Conservation (phyloP, 2,888 invertebrate genomes). For the Odontomyia ornata region DNA sequence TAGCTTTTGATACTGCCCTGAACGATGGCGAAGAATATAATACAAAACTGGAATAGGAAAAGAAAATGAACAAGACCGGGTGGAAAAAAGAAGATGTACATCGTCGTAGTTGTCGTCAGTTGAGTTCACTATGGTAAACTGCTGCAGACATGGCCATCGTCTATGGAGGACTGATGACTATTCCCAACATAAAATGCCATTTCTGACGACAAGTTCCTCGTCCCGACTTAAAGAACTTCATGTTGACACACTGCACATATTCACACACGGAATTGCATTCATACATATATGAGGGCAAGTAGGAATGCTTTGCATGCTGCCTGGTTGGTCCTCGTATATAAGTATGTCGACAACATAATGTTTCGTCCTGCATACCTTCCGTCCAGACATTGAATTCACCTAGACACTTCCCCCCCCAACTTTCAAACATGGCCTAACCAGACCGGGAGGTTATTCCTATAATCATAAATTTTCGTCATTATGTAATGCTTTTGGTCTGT, state of each 20-base stretch:
- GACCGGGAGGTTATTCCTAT: conserved; percentile 39
- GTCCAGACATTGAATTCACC: conserved; percentile 21
- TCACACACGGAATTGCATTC: not conserved
- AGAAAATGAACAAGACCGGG: not conserved
- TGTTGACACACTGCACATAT: conserved; percentile 30
- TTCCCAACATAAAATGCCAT: conserved; percentile 17
- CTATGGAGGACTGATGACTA: conserved; percentile 20
- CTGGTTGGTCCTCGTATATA: not conserved
- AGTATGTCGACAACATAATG: conserved; percentile 13
- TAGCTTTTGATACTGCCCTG: conserved; percentile 18
- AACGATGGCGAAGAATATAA: conserved; percentile 21
- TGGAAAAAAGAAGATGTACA: conserved; percentile 21
- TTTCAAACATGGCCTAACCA: not conserved
- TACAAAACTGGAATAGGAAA: not conserved
- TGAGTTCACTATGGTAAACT: conserved; percentile 12
- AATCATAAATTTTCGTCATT: conserved; percentile 45
- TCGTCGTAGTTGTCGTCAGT: not conserved
- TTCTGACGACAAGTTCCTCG: conserved; percentile 39
- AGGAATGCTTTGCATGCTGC: not conserved
- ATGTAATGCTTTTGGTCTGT: conserved; percentile 37
- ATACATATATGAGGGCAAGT: not conserved
- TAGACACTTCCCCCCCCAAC: not conserved
- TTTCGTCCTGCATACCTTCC: conserved; percentile 26
- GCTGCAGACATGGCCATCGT: conserved; percentile 23
- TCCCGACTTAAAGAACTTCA: conserved; percentile 28